A percentile compares a stretch with the other conserved stretches of the same genome.
These are phyloP conservation scores for Pristionchus arcanus DNA, from an alignment of 2,888 invertebrate species.

Conservation along the genomic window DNA sequence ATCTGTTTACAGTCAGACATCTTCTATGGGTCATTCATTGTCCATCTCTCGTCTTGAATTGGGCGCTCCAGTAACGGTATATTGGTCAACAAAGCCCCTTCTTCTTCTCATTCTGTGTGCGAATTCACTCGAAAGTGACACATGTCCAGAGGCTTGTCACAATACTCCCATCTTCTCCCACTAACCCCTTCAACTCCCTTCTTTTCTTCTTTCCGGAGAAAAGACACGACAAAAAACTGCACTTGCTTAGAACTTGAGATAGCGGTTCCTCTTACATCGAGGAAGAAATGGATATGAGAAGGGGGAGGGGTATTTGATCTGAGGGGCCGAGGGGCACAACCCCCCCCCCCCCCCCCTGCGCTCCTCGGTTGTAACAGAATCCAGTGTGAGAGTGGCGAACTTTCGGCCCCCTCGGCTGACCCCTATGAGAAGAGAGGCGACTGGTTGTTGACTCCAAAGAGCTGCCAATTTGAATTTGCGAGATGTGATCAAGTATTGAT, in stretches of 20 bases:
- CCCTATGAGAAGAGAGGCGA: not conserved
- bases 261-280: slow-evolving; percentile 36
- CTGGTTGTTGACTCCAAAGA: not conserved
- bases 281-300: slow-evolving; percentile 46
- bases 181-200: not conserved
- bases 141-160: not conserved
- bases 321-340: not conserved
- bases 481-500: too few relatives aligned
- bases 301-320: slow-evolving; percentile 47
- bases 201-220: not conserved
- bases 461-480: not conserved
- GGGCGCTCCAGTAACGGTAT: not conserved
- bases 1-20: slow-evolving; percentile 9
- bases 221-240: not conserved
- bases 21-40: slow-evolving; percentile 31
- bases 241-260: slow-evolving; percentile 25
- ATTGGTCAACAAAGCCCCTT: slow-evolving; percentile 34
- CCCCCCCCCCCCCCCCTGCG: not conserved
- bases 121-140: slow-evolving; percentile 19
- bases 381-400: slow-evolving; percentile 40
- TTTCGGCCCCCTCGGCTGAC: not conserved
- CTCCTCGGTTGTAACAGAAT: slow-evolving; percentile 38
- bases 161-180: not conserved
- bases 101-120: not conserved
- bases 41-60: slow-evolving; percentile 19